Percentiles rank a stretch among this genome's conserved stretches.
These are phyloP conservation scores for Agriopis leucophaearia DNA, from an alignment of 2,888 invertebrate species.

Conservation along the genomic window DNA sequence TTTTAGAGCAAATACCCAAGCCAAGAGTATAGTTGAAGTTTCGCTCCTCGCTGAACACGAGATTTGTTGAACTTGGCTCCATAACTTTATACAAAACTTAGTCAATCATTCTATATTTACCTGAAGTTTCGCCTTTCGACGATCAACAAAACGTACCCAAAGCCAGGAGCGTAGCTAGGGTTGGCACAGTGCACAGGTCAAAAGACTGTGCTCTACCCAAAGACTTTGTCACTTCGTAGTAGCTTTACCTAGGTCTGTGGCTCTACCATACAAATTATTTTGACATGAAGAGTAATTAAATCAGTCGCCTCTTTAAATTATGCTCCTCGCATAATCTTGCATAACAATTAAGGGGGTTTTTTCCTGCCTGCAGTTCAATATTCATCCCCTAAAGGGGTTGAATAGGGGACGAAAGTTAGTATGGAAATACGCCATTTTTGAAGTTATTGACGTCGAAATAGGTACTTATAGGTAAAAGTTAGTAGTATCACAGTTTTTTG, in stretches of 20 bases:
- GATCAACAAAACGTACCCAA: slow-evolving; percentile 39
- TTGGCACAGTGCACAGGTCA: neutral
- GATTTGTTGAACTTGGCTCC: slow-evolving; percentile 36
- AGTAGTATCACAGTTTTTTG: too few relatives aligned
- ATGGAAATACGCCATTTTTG: too few relatives aligned
- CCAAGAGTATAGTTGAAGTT: slow-evolving; percentile 23
- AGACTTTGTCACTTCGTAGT: too few relatives aligned
- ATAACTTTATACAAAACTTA: slow-evolving; percentile 38
- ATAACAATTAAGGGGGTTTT: too few relatives aligned
- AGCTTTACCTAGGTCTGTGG: too few relatives aligned
- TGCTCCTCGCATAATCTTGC: too few relatives aligned
- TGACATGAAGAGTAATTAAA: neutral
- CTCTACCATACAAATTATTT: neutral
- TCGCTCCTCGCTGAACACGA: slow-evolving; percentile 12
- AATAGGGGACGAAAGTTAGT: too few relatives aligned
- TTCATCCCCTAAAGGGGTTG: too few relatives aligned
- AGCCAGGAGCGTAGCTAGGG: neutral
- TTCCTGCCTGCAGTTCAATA: too few relatives aligned
- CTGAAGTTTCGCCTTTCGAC: slow-evolving; percentile 39
- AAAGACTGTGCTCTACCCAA: neutral
- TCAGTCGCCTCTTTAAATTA: neutral
- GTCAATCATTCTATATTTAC: slow-evolving; percentile 49
- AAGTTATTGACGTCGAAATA: too few relatives aligned
- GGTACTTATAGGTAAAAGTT: too few relatives aligned
- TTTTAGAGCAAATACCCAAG: slow-evolving; percentile 13